These are phyloP conservation scores for Sakesphorus luctuosus DNA, from an alignment of 2,113 vertebrate species.

Conservation along the genomic window DNA sequence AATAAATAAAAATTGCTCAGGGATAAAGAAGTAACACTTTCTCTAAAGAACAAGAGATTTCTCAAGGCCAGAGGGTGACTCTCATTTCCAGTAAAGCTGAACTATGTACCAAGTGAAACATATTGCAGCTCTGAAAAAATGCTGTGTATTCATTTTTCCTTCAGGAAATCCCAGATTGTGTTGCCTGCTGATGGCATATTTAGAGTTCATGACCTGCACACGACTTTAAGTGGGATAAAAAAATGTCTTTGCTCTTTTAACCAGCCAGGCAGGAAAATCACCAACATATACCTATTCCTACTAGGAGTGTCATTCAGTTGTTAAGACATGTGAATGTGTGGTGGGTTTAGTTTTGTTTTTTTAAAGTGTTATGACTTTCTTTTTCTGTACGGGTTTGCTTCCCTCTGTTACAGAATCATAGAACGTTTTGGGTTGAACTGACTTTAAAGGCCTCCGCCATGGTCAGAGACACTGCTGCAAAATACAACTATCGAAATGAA, in stretches of 20 bases:
- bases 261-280: not conserved
- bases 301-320: not conserved
- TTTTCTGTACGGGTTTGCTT: not conserved
- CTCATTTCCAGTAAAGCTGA: not conserved
- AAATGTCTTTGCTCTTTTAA: not conserved
- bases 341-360: accelerated
- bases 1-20: not conserved
- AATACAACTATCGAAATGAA: not conserved
- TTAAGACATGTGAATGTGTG: not conserved
- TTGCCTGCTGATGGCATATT: not conserved
- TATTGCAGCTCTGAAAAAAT: not conserved
- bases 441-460: not conserved
- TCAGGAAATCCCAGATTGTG: not conserved
- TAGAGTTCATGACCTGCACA: not conserved
- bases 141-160: not conserved
- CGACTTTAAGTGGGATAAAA: not conserved
- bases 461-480: not conserved
- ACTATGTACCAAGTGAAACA: not conserved
- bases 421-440: not conserved
- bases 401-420: not conserved
- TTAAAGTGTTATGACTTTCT: not conserved
- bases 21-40: not conserved
- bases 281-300: not conserved
- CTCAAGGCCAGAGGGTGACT: not conserved
- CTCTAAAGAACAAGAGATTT: not conserved